phyloP scores from a whole-genome alignment of 64 coral and sea anemone species.

The Actinia tenebrosa region DNA sequence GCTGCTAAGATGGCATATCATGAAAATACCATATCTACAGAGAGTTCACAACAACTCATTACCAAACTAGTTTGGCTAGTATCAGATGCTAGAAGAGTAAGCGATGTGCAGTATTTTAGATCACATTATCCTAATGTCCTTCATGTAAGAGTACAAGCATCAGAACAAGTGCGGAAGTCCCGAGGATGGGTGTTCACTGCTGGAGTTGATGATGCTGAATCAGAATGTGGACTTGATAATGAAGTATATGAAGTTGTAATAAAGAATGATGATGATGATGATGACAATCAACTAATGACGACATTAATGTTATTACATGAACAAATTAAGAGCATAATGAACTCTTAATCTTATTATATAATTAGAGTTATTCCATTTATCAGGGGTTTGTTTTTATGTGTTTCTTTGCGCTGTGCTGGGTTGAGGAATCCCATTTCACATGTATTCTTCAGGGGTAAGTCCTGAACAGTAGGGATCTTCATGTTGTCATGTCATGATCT shows the following conservation, averaged over 20 bases:
- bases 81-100: conserved; percentile 74
- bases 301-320: neutral
- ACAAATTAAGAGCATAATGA: neutral
- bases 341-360: too few relatives aligned
- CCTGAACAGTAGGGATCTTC: too few relatives aligned
- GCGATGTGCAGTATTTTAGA: conserved; percentile 73
- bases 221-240: conserved; percentile 88
- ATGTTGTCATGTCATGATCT: too few relatives aligned
- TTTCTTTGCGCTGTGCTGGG: too few relatives aligned
- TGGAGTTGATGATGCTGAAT: conserved; percentile 88
- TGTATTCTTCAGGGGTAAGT: too few relatives aligned
- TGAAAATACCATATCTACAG: neutral
- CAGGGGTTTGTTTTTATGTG: too few relatives aligned
- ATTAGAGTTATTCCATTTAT: too few relatives aligned
- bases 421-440: too few relatives aligned
- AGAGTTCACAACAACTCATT: neutral
- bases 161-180: conserved; percentile 39
- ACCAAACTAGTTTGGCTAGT: conserved; percentile 73
- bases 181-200: conserved; percentile 83
- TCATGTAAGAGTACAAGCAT: conserved; percentile 58
- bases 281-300: neutral
- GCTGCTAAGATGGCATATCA: conserved; percentile 48
- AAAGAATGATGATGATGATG: conserved; percentile 65
- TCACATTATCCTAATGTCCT: conserved; percentile 44
- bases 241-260: conserved; percentile 72